These are phyloP conservation scores for Watsonalla cultraria DNA, from an alignment of 2,888 invertebrate genomes.

Conservation along the genomic window DNA sequence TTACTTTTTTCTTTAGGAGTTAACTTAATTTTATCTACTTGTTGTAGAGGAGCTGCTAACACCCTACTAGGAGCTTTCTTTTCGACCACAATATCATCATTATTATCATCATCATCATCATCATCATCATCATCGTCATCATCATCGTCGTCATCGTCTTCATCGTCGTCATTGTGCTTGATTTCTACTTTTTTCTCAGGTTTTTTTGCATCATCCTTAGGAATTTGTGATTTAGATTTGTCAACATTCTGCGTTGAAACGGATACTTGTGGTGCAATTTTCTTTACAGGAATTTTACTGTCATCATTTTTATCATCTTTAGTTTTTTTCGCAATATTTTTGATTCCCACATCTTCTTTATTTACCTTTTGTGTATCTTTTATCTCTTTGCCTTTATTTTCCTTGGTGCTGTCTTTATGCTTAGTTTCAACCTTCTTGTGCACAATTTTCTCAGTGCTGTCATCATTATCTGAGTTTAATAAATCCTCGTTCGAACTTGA, in stretches of 20 bases:
- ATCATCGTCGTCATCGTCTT: conserved; percentile 3
- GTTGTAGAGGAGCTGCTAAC: conserved; percentile 10
- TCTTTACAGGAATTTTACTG: too few relatives aligned
- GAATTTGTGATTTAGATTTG: too few relatives aligned
- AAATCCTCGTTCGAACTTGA: background rate
- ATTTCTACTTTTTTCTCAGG: background rate
- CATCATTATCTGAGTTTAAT: background rate
- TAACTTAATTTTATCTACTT: conserved; percentile 21
- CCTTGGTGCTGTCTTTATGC: background rate
- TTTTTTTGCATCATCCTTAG: too few relatives aligned
- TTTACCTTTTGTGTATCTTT: background rate
- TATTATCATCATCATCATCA: conserved; percentile 1
- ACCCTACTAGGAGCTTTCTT: background rate
- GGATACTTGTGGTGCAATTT: too few relatives aligned
- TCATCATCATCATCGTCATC: conserved; percentile 1
- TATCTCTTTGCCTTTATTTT: background rate
- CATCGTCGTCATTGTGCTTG: background rate
- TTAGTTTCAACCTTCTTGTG: background rate
- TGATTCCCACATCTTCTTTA: background rate
- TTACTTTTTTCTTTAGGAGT: conserved; percentile 12
- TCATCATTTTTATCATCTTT: background rate
- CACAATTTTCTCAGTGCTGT: background rate
- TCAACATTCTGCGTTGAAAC: too few relatives aligned
- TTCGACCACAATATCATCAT: background rate
- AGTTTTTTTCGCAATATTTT: background rate